Evolutionary conservation across 92 coral and sea anemone genomes (phyloP).

Genomic region (Phenganax marumi): DNA sequence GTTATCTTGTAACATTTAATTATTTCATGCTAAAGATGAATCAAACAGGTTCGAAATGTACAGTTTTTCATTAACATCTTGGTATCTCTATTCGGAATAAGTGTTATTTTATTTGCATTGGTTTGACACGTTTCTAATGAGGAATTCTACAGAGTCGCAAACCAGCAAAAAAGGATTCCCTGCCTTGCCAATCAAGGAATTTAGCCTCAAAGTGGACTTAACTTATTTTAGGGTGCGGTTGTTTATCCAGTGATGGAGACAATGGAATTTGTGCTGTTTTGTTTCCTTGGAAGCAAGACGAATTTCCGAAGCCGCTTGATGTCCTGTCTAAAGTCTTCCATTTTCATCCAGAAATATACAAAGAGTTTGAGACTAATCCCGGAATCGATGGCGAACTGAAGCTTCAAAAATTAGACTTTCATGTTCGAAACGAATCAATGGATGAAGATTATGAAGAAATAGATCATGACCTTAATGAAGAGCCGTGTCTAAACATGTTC

Average conservation of each 20-base stretch:
- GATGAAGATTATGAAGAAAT: slow-evolving; percentile 8
- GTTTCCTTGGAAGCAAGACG: slow-evolving; percentile 27
- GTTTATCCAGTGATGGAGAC: slow-evolving; percentile 12
- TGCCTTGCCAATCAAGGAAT: too few relatives aligned
- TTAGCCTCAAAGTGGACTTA: not conserved
- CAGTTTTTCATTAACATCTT: too few relatives aligned
- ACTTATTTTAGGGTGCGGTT: slow-evolving; percentile 2
- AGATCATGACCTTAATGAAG: slow-evolving; percentile 1
- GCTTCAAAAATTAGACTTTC: not conserved
- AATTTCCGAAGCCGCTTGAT: slow-evolving; percentile 10
- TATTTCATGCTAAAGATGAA: too few relatives aligned
- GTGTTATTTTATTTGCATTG: too few relatives aligned
- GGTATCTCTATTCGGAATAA: too few relatives aligned
- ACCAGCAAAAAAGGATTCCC: not conserved
- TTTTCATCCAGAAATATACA: slow-evolving; percentile 34
- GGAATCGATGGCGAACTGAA: not conserved
- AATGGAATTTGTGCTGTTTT: slow-evolving; percentile 23
- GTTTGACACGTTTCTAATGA: too few relatives aligned
- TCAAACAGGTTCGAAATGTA: too few relatives aligned
- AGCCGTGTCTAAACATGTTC: slow-evolving; percentile 31
- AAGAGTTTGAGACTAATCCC: not conserved
- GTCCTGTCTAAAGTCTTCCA: slow-evolving; percentile 6
- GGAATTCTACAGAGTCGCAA: not conserved
- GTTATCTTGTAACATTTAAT: too few relatives aligned
- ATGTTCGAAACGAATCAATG: not conserved